phyloP scores from a whole-genome alignment of 2,888 invertebrate species.

The Eristalinus aeneus region DNA sequence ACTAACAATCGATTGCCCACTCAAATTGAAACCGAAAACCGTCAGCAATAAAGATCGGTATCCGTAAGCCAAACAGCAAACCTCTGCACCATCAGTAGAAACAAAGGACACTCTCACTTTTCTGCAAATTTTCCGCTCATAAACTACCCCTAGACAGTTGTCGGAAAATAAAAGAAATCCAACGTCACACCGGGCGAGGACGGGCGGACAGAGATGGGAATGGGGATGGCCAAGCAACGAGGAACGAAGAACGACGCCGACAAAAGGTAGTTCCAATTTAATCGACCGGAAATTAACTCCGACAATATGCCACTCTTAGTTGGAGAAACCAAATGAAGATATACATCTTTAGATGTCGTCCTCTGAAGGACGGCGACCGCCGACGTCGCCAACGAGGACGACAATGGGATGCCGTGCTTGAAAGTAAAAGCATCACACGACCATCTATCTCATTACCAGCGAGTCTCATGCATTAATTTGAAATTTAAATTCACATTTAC shows the following conservation, averaged over 20 bases:
- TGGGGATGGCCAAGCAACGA: neutral
- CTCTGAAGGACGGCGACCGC: conserved; percentile 19
- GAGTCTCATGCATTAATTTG: conserved; percentile 57
- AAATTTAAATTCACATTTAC: conserved; percentile 61
- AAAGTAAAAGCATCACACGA: conserved; percentile 32
- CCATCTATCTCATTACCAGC: conserved; percentile 48
- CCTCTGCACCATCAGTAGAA: neutral
- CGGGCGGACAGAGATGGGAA: too few relatives aligned
- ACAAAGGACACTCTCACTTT: conserved; percentile 20
- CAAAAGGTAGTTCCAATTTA: conserved; percentile 62
- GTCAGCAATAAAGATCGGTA: conserved; percentile 45
- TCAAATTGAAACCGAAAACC: conserved; percentile 59
- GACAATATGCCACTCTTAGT: conserved; percentile 56
- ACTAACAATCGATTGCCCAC: conserved; percentile 49
- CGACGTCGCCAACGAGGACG: neutral
- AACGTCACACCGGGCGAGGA: neutral
- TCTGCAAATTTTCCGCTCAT: conserved; percentile 54
- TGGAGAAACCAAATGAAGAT: conserved; percentile 41
- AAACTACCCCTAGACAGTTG: conserved; percentile 47
- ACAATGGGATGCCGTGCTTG: neutral
- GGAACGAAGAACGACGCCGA: conserved; percentile 7
- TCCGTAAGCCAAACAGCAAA: neutral
- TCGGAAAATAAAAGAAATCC: conserved; percentile 17
- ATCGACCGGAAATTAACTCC: conserved; percentile 67
- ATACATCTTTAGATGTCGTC: conserved; percentile 30